Evolutionary conservation across 2,888 invertebrate genomes (phyloP).

Genomic region (Ecliptopera silaceata): DNA sequence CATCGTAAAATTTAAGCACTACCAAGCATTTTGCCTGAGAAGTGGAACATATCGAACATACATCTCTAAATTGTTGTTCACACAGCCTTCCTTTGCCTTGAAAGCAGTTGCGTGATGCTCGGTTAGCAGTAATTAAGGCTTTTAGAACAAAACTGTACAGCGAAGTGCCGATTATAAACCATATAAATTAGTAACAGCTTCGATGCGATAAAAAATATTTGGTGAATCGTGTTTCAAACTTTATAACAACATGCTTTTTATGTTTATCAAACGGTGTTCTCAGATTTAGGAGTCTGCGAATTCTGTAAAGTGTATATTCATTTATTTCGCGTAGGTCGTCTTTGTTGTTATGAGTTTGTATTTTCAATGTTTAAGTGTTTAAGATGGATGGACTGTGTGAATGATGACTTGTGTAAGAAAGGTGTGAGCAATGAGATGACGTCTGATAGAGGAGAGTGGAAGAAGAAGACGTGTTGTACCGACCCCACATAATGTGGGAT

Average conservation of each 20-base stretch:
- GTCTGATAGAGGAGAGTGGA: no score
- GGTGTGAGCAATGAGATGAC: no score
- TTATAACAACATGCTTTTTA: no score
- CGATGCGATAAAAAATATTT: slow-evolving; percentile 18
- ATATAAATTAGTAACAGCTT: slow-evolving; percentile 36
- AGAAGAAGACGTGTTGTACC: no score
- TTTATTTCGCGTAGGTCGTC: no score
- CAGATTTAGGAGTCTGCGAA: no score
- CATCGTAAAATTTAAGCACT: slow-evolving; percentile 12
- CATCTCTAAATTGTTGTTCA: slow-evolving; percentile 50
- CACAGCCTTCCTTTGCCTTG: slow-evolving; percentile 63
- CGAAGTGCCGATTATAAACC: slow-evolving; percentile 34
- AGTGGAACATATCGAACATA: slow-evolving; percentile 31
- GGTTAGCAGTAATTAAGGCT: slow-evolving; percentile 60
- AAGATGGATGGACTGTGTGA: no score
- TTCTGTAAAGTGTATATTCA: no score
- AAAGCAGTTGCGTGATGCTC: slow-evolving; percentile 58
- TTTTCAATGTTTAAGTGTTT: no score
- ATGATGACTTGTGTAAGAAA: no score
- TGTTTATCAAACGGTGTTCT: not conserved
- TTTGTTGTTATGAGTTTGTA: no score
- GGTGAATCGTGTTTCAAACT: slow-evolving; percentile 4
- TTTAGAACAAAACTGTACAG: slow-evolving; percentile 49
- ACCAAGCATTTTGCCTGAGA: slow-evolving; percentile 25
- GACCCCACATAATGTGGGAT: no score